These are phyloP conservation scores for Sebastes oblongus DNA, from an alignment of 2,797 vertebrate species.

Conservation along the genomic window DNA sequence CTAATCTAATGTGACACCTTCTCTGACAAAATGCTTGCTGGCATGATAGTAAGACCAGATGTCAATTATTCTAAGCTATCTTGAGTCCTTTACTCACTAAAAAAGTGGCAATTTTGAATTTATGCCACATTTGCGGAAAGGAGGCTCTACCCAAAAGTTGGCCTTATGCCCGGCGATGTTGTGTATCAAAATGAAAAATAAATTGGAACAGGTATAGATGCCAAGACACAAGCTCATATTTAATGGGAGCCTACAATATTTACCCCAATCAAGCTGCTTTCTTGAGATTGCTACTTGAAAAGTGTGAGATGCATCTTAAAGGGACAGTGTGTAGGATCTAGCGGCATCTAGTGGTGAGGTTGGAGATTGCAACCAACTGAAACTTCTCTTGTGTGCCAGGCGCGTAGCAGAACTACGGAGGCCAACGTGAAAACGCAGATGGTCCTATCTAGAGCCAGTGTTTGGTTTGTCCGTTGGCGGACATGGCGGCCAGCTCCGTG, in stretches of 20 bases:
- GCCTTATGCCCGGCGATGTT: not conserved
- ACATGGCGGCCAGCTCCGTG: too few species aligned
- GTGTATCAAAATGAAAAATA: not conserved
- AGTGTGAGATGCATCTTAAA: not conserved
- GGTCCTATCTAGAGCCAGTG: too few species aligned
- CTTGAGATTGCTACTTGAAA: not conserved
- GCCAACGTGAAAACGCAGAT: too few species aligned
- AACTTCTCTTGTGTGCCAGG: too few species aligned
- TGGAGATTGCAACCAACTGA: too few species aligned
- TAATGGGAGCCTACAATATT: not conserved
- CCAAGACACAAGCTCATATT: not conserved
- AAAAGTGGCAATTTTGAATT: not conserved
- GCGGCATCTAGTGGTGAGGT: too few species aligned
- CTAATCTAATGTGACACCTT: conserved; percentile 7
- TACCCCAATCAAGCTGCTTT: not conserved
- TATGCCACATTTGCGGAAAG: not conserved
- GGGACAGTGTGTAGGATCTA: not conserved
- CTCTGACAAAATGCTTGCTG: conserved; percentile 8
- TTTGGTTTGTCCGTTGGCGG: too few species aligned
- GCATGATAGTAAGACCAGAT: not conserved
- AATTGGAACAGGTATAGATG: not conserved
- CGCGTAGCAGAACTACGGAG: too few species aligned
- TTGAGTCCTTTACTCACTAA: not conserved
- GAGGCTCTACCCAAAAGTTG: not conserved
- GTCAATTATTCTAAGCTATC: not conserved